phyloP scores from a whole-genome alignment of 2,797 vertebrate genomes.

The Rhinichthys osculus region DNA sequence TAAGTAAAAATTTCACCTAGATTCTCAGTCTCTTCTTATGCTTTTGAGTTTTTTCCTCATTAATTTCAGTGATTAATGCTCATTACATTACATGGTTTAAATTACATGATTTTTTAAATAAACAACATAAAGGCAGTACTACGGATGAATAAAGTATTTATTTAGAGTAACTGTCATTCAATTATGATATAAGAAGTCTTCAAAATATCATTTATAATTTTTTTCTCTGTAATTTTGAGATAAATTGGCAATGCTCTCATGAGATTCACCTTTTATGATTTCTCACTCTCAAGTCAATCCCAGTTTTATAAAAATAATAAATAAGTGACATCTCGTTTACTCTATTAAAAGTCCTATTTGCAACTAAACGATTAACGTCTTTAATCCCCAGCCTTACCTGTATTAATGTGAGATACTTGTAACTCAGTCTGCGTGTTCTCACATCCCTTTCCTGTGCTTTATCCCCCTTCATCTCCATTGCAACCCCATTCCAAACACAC shows the following conservation, averaged over 20 bases:
- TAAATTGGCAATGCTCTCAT: not conserved
- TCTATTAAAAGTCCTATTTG: not conserved
- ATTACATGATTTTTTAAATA: not conserved
- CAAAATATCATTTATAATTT: not conserved
- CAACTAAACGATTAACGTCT: not conserved
- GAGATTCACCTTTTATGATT: not conserved
- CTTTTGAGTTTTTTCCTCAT: not conserved
- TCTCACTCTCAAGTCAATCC: not conserved
- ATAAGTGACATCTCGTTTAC: not conserved
- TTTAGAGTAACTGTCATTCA: not conserved
- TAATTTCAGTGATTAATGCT: not conserved
- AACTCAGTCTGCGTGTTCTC: conserved; percentile 35
- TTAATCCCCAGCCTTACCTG: conserved; percentile 52
- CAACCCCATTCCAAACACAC: not conserved
- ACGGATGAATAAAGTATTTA: not conserved
- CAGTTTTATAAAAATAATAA: not conserved
- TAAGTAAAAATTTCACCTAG: not conserved
- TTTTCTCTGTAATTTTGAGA: not conserved
- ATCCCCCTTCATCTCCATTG: not conserved
- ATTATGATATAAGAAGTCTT: not conserved
- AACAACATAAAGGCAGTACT: not conserved
- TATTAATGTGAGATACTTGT: conserved; percentile 36
- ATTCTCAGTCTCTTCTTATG: not conserved
- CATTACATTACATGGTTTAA: not conserved
- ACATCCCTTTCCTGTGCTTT: conserved; percentile 22